A percentile compares a stretch with the other conserved stretches of the same genome.
These are phyloP conservation scores for Pseudomyrmex pallidus DNA, from an alignment of 1,140 invertebrate genomes.

Conservation along the genomic window DNA sequence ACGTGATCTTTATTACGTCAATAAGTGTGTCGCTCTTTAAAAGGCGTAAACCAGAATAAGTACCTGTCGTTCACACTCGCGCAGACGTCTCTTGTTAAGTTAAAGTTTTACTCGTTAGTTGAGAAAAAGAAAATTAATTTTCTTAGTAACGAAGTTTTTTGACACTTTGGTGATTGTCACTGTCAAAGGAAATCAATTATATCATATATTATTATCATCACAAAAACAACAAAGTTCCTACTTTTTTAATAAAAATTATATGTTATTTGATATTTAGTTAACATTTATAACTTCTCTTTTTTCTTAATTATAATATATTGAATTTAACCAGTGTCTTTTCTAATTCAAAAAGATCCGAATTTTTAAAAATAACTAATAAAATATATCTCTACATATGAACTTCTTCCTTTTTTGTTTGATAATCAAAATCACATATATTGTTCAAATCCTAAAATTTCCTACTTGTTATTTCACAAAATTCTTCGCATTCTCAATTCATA, in stretches of 20 bases:
- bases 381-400: no score
- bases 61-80: background rate
- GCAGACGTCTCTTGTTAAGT: slow-evolving; percentile 8
- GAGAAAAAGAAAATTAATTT: background rate
- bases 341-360: no score
- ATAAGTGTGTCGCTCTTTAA: slow-evolving; percentile 8
- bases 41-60: slow-evolving; percentile 15
- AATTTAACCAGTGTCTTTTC: background rate
- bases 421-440: background rate
- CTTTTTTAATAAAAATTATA: background rate
- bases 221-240: background rate
- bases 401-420: background rate
- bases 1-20: slow-evolving; percentile 2
- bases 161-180: background rate
- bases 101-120: background rate
- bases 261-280: background rate
- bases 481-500: background rate
- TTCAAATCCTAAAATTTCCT: background rate
- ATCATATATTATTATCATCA: background rate
- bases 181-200: background rate
- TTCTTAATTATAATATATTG: background rate
- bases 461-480: background rate
- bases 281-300: slow-evolving; percentile 8
- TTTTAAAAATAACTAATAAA: no score
- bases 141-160: background rate